These are phyloP conservation scores for Sclerurus mexicanus DNA, from an alignment of 2,113 vertebrate species.

Conservation along the genomic window DNA sequence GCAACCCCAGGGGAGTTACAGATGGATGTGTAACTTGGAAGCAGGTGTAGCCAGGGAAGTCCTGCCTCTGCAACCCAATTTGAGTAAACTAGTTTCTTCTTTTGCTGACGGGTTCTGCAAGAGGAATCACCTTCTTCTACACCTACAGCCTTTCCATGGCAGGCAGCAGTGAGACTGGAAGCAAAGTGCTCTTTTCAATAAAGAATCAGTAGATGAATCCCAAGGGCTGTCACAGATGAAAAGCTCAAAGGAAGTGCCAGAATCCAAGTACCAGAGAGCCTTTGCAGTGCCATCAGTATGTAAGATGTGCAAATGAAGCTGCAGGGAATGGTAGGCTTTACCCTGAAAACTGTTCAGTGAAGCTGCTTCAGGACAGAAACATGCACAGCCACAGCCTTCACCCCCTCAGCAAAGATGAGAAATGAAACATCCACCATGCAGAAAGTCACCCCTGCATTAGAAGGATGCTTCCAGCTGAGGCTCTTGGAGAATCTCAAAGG, in stretches of 20 bases:
- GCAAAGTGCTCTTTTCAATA: not conserved
- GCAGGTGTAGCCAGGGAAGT: not conserved
- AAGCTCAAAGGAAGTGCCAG: not conserved
- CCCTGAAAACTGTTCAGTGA: not conserved
- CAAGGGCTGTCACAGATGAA: not conserved
- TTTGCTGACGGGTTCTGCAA: not conserved
- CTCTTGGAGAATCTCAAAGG: not conserved
- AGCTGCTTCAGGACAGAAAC: not conserved
- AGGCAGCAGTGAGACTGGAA: not conserved
- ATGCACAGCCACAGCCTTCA: not conserved
- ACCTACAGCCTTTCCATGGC: not conserved
- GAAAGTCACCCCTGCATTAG: not conserved
- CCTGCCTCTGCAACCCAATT: not conserved
- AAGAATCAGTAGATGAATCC: not conserved
- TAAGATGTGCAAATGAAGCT: not conserved
- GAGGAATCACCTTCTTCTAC: not conserved
- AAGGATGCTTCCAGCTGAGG: not conserved
- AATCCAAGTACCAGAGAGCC: not conserved
- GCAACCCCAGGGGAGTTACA: not conserved
- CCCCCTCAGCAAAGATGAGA: not conserved
- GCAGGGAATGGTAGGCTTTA: not conserved
- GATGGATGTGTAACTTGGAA: not conserved
- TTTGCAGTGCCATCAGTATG: not conserved
- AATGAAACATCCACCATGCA: not conserved
- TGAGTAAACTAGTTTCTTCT: not conserved